Conservation (phyloP, 2,797 vertebrate genomes). For the Sebastes trivittatus region DNA sequence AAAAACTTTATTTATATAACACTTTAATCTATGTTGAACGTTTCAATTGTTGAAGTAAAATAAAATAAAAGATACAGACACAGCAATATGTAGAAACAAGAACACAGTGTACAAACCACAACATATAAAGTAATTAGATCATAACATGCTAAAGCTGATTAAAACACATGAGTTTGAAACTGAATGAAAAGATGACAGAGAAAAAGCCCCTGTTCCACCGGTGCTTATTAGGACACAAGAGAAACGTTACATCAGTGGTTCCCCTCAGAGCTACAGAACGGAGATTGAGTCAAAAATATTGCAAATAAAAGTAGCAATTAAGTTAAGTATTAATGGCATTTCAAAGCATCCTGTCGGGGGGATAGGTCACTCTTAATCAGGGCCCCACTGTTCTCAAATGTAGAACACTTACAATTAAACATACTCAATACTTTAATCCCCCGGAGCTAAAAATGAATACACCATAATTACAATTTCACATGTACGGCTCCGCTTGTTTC, state of each 20-base stretch:
- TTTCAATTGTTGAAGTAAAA: neutral
- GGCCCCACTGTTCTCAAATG: constrained; percentile 61
- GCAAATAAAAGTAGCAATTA: constrained; percentile 78
- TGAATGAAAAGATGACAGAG: neutral
- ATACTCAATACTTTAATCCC: constrained; percentile 76
- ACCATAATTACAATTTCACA: constrained; percentile 75
- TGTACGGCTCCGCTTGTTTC: constrained; percentile 58
- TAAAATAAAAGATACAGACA: neutral
- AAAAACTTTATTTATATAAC: no score
- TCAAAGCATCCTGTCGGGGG: constrained; percentile 66
- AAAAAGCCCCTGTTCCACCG: neutral
- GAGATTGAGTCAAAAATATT: constrained; percentile 35
- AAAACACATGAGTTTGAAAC: neutral
- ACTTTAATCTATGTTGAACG: no score
- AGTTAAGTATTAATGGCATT: constrained; percentile 74
- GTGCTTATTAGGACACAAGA: neutral
- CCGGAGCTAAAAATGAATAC: constrained; percentile 64
- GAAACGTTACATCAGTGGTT: constrained; percentile 18
- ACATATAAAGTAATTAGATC: no score
- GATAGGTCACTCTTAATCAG: constrained; percentile 73
- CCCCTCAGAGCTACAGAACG: neutral
- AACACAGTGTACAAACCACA: no score
- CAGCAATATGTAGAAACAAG: no score
- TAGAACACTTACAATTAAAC: constrained; percentile 81
- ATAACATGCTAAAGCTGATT: no score